Evolutionary conservation across 1,140 invertebrate species (phyloP).

Genomic region (Drosophila nannoptera): DNA sequence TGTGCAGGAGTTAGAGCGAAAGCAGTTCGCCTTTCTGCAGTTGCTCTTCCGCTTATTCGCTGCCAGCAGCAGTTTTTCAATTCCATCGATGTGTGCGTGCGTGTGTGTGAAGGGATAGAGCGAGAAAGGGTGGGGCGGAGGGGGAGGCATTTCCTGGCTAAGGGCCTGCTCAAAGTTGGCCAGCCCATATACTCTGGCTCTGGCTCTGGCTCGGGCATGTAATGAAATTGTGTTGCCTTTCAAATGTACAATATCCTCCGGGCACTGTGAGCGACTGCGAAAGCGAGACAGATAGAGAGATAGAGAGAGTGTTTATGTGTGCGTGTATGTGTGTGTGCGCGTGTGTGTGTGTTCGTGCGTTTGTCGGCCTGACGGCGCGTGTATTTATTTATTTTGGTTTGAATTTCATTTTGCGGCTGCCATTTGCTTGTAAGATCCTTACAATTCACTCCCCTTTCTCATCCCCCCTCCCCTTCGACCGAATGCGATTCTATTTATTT

Average conservation of each 20-base stretch:
- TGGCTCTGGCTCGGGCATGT: conserved; percentile 5
- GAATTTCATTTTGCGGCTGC: conserved; percentile 73
- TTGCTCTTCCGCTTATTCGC: conserved; percentile 13
- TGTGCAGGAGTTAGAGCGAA: not conserved
- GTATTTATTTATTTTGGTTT: conserved; percentile 66
- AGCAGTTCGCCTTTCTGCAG: not conserved
- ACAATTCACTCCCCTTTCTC: no score
- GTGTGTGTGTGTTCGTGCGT: conserved; percentile 24
- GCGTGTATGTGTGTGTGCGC: conserved; percentile 1
- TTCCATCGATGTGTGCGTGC: conserved; percentile 54
- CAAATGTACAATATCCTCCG: conserved; percentile 43
- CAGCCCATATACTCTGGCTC: not conserved
- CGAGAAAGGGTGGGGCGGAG: not conserved
- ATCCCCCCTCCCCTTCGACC: not conserved
- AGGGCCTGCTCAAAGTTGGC: conserved; percentile 27
- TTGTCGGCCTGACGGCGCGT: conserved; percentile 40
- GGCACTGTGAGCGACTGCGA: no score
- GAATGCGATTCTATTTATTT: conserved; percentile 33
- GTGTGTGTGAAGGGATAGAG: not conserved
- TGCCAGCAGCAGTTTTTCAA: conserved; percentile 57
- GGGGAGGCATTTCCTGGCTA: conserved; percentile 16
- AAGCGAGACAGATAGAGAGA: no score
- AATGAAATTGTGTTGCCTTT: conserved; percentile 69
- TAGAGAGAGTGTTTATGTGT: conserved; percentile 10
- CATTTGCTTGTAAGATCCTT: conserved; percentile 31